Base-by-base conservation (phyloP, 2,113 vertebrate species). In the Tychaedon coryphoeus region DNA sequence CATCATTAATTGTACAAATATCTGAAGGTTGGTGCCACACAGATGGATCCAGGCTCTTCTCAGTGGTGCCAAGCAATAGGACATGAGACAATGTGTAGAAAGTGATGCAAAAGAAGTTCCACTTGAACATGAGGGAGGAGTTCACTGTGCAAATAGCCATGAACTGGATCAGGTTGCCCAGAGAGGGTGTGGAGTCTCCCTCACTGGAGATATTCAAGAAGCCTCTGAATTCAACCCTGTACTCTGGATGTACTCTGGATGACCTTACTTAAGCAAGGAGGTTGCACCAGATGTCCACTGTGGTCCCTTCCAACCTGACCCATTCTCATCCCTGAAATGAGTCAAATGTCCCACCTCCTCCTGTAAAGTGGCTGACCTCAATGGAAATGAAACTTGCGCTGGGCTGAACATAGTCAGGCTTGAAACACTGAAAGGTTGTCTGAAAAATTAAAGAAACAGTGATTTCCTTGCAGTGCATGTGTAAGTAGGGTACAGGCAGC, bases 11-110 rank as follows among this genome's bases (percentile, higher is more conserved):
- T 38, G 67, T 43, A 28, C 28, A 38, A 88, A 40, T 40, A 58
- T 28, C 23, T n/a, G 16, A 73, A 16, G 2, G 8, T 9, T 19
- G 31, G 8, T 58, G 38, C 23, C 43, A 38, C 0, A 0, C 43
- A 24, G 23, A 20, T 38, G 28, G 23, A 58, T 43, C 12, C 60
- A 58, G 36, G 28, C 15, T 38, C 38, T 38, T 38, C 38, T 38
- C 38, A 38, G 38, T 38, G 38, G 38, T 10, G 38, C 38, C 38
- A 38, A 12, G 38, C 38, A 38, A 38, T 38, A 38, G 38, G 10
- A 38, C 38, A 38, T 38, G 38, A 38, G 38, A 10, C 38, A 38
- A 38, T 38, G 38, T 38, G 38, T 38, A 38, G 38, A 38, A 38
- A 38, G 10, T 38, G 38, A 38, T 38, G 38, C 10, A 38, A 38